Conservation (phyloP, 2,113 vertebrate genomes). For the Erythrocercus mccallii region DNA sequence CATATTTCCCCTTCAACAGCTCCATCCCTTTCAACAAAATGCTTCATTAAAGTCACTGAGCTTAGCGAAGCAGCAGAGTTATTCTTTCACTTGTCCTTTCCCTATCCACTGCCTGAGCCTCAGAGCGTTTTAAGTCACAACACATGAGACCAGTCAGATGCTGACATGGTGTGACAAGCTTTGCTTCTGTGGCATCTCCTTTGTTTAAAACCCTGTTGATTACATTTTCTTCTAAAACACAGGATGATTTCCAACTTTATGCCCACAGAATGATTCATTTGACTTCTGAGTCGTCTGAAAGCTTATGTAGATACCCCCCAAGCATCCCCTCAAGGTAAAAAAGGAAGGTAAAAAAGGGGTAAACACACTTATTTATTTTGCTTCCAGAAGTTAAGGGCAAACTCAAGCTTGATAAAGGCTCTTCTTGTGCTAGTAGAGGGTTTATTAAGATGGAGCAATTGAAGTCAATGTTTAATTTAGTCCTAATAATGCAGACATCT, state of each 20-base stretch:
- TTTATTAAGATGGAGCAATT: conserved; percentile 28
- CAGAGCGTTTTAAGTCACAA: neutral
- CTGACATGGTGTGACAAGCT: conserved; percentile 26
- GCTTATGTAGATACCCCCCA: neutral
- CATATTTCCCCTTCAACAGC: neutral
- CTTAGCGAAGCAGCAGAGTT: neutral
- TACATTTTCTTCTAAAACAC: neutral
- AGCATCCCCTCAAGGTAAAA: neutral
- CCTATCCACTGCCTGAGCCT: neutral
- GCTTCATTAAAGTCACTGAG: neutral
- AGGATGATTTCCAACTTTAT: conserved; percentile 11
- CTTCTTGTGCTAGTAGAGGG: neutral
- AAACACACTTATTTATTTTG: neutral
- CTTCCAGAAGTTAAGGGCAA: neutral
- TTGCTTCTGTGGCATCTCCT: neutral
- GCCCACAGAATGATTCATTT: conserved; percentile 30
- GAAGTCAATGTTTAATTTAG: conserved; percentile 43
- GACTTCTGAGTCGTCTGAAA: neutral
- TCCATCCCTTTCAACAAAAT: conserved; percentile 21
- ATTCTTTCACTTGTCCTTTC: conserved; percentile 2
- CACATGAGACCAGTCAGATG: conserved; percentile 24
- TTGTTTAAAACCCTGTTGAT: neutral
- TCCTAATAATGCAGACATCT: conserved; percentile 15
- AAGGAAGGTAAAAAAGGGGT: neutral
- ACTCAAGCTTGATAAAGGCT: neutral